Evolutionary conservation across 2,797 vertebrate species (phyloP).

Genomic region (Morelia viridis): DNA sequence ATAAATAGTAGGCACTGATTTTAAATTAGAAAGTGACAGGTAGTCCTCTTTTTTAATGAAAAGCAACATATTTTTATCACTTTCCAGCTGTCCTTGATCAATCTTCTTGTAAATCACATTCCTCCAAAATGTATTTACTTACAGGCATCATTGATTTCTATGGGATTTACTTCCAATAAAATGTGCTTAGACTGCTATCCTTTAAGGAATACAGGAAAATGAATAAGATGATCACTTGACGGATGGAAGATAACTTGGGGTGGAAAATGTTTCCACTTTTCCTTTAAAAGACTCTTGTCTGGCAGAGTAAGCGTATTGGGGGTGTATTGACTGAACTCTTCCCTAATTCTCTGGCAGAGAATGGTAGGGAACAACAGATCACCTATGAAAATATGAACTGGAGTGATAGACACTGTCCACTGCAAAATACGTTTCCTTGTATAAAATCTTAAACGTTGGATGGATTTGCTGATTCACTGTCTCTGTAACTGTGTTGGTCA

Average conservation of each 20-base stretch:
- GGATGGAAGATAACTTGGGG: conserved; percentile 26
- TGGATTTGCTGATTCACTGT: accelerated
- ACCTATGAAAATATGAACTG: conserved; percentile 42
- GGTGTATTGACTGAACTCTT: conserved; percentile 64
- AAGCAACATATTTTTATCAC: background rate
- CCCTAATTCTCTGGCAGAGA: conserved; percentile 41
- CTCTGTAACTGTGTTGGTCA: background rate
- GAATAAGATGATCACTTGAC: conserved; percentile 25
- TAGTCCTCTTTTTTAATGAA: background rate
- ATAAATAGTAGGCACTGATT: too few relatives aligned
- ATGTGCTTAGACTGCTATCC: conserved; percentile 6
- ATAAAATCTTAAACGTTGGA: background rate
- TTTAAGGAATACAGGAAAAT: conserved; percentile 27
- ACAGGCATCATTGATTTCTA: background rate
- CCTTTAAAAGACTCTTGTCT: conserved; percentile 14
- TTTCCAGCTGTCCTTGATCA: background rate
- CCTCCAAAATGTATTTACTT: background rate
- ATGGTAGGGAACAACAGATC: conserved; percentile 57
- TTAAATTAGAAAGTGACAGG: too few relatives aligned
- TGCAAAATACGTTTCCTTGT: background rate
- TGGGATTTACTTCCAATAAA: background rate
- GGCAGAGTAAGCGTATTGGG: conserved; percentile 47
- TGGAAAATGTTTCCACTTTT: conserved; percentile 39
- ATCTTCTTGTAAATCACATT: background rate
- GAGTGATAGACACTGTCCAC: conserved; percentile 14